Evolutionary conservation across 2,888 invertebrate genomes (phyloP).

Genomic region (Acanthosepion pharaonis): DNA sequence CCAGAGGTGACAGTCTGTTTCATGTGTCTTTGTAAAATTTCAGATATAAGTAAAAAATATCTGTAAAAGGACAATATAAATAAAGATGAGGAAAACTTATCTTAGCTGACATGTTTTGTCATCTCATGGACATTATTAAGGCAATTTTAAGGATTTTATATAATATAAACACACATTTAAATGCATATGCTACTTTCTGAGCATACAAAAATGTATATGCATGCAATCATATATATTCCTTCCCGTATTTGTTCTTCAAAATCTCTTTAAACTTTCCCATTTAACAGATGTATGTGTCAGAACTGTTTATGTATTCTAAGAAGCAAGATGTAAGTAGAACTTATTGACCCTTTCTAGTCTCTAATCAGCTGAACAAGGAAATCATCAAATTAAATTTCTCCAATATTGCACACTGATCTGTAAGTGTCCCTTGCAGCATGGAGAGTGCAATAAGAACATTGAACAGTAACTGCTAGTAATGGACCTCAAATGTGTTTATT

Average conservation of each 20-base stretch:
- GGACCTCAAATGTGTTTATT: neutral
- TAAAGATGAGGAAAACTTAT: too few species aligned
- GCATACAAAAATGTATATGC: neutral
- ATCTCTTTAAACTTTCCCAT: neutral
- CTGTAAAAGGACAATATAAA: too few species aligned
- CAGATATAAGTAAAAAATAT: too few species aligned
- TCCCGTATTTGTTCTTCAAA: neutral
- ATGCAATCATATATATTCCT: neutral
- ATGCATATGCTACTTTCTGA: too few species aligned
- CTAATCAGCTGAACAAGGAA: neutral
- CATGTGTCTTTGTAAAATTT: too few species aligned
- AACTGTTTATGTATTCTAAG: neutral
- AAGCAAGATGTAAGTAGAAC: neutral
- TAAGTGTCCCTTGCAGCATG: neutral
- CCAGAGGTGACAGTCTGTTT: too few species aligned
- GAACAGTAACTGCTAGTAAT: neutral
- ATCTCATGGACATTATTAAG: too few species aligned
- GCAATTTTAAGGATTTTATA: too few species aligned
- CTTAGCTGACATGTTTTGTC: too few species aligned
- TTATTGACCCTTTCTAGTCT: neutral
- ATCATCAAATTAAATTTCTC: neutral
- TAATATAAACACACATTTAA: neutral
- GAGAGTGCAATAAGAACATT: neutral
- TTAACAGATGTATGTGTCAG: neutral
- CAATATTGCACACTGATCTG: neutral